Evolutionary conservation across 2,888 invertebrate genomes (phyloP).

Genomic region (Metallyticus violacea): DNA sequence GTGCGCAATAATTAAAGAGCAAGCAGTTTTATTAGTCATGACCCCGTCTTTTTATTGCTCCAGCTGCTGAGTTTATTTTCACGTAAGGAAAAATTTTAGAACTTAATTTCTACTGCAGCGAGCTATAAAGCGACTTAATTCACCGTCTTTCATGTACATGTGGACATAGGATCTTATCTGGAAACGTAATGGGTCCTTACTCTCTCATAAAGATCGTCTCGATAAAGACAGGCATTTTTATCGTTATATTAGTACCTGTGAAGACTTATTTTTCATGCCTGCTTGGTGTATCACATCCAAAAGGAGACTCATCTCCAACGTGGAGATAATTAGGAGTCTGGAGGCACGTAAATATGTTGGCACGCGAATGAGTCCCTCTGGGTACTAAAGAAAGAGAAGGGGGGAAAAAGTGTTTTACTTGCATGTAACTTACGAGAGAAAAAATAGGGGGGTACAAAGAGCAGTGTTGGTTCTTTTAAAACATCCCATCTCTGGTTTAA

Average conservation of each 20-base stretch:
- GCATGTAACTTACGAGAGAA: background rate
- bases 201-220: background rate
- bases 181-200: too few relatives aligned
- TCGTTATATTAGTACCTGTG: too few relatives aligned
- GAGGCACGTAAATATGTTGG: background rate
- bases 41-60: too few relatives aligned
- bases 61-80: too few relatives aligned
- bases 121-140: too few relatives aligned
- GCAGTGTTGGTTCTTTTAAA: background rate
- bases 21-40: too few relatives aligned
- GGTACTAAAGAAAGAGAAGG: background rate
- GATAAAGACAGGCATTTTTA: background rate
- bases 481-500: background rate
- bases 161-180: background rate
- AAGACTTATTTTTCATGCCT: too few relatives aligned
- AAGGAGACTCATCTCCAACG: background rate
- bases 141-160: background rate
- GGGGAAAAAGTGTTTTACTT: background rate
- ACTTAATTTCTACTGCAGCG: too few relatives aligned
- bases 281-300: too few relatives aligned
- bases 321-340: background rate
- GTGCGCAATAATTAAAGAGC: too few relatives aligned
- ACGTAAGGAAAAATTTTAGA: too few relatives aligned
- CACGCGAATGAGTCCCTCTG: background rate
- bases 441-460: background rate